Conservation (phyloP, 2,113 vertebrate species). For the Embiotoca jacksoni region DNA sequence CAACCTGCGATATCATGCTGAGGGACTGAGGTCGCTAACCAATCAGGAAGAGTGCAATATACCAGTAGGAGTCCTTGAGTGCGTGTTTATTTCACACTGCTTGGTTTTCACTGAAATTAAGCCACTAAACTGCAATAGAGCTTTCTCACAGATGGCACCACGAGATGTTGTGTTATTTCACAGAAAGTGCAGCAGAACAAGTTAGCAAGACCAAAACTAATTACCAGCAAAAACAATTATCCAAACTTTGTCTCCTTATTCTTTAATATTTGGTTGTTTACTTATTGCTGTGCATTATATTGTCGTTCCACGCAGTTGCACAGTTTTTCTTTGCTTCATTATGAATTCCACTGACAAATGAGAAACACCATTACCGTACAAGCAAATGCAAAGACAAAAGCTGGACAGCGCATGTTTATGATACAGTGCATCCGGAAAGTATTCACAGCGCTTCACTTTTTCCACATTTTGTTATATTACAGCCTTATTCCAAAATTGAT, state of each 20-base stretch:
- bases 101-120: not conserved
- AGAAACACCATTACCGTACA: slow-evolving; percentile 50
- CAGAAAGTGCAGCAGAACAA: slow-evolving; percentile 21
- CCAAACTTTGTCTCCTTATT: slow-evolving; percentile 16
- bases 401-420: not conserved
- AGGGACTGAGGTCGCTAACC: not conserved
- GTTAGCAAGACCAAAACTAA: slow-evolving; percentile 27
- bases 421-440: no score
- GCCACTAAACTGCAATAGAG: slow-evolving; percentile 1
- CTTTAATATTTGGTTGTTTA: slow-evolving; percentile 44
- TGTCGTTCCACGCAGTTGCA: slow-evolving; percentile 1
- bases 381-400: slow-evolving; percentile 23
- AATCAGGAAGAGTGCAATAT: not conserved
- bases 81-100: not conserved
- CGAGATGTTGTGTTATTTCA: slow-evolving; percentile 1
- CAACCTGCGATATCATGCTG: not conserved
- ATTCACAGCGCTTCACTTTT: no score
- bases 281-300: slow-evolving; percentile 28
- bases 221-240: slow-evolving; percentile 49
- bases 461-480: no score
- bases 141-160: slow-evolving; percentile 8
- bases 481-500: no score
- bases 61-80: not conserved
- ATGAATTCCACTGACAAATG: slow-evolving; percentile 24
- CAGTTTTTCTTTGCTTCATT: slow-evolving; percentile 40